phyloP scores from a whole-genome alignment of 2,888 invertebrate genomes.

The Perizoma affinitatum region DNA sequence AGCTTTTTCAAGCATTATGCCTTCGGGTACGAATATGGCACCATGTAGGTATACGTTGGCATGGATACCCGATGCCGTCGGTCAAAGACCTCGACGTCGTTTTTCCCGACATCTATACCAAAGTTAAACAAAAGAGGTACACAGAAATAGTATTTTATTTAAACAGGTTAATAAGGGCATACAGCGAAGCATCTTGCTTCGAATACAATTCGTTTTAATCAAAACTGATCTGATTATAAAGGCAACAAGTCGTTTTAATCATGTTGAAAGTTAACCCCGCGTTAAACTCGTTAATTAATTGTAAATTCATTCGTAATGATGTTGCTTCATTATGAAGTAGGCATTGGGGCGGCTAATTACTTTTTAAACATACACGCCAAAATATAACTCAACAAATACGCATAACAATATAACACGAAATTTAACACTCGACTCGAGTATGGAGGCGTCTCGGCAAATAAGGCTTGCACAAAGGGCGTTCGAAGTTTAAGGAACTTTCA shows the following conservation, averaged over 20 bases:
- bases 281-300: conserved; percentile 57
- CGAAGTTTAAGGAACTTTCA: conserved; percentile 37
- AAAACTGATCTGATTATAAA: conserved; percentile 46
- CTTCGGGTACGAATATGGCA: conserved; percentile 45
- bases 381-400: conserved; percentile 35
- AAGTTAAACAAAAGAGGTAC: conserved; percentile 69
- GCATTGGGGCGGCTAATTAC: conserved; percentile 51
- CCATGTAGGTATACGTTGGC: conserved; percentile 67
- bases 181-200: conserved; percentile 46
- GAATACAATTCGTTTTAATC: conserved; percentile 45
- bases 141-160: conserved; percentile 57
- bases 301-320: conserved; percentile 59
- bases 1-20: conserved; percentile 58
- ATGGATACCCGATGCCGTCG: conserved; percentile 71
- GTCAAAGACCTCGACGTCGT: conserved; percentile 74
- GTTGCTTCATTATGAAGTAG: conserved; percentile 51
- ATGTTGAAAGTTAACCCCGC: conserved; percentile 40
- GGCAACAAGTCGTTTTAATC: conserved; percentile 47
- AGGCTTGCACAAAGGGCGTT: conserved; percentile 32
- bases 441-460: conserved; percentile 20
- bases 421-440: conserved; percentile 24
- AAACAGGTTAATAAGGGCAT: conserved; percentile 59
- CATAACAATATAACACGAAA: conserved; percentile 24
- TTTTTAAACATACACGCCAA: conserved; percentile 41
- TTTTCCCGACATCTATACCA: conserved; percentile 64